Percentiles rank a stretch among this genome's conserved stretches.
phyloP scores from a whole-genome alignment of 2,113 vertebrate genomes.

The Mystacornis crossleyi region DNA sequence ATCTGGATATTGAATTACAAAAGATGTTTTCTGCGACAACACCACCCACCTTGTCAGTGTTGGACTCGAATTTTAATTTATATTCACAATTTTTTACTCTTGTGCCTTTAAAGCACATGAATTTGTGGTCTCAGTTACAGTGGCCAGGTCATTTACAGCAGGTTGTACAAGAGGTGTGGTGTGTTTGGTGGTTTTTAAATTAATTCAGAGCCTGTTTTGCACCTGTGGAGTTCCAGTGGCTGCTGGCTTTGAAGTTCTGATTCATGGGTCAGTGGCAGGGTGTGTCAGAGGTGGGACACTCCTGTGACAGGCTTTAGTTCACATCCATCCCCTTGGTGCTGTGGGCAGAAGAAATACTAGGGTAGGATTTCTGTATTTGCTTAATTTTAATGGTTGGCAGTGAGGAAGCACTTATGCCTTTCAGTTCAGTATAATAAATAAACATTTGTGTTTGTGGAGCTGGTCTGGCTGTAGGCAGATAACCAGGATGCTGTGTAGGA shows the following conservation, averaged over 20 bases:
- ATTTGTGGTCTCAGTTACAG: not conserved
- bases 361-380: not conserved
- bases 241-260: not conserved
- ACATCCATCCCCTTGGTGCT: not conserved
- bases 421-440: not conserved
- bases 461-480: not conserved
- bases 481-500: not conserved
- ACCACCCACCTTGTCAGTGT: not conserved
- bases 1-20: not conserved
- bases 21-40: not conserved
- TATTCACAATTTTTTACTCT: not conserved
- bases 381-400: not conserved
- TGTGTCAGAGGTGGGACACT: not conserved
- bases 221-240: not conserved
- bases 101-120: not conserved
- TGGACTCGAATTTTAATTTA: not conserved
- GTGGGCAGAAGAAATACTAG: not conserved
- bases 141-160: not conserved
- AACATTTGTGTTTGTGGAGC: not conserved
- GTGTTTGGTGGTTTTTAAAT: not conserved
- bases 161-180: not conserved
- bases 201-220: not conserved
- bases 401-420: not conserved
- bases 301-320: fast-evolving
- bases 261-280: not conserved